Conservation (phyloP, 2,888 invertebrate species). For the Dolichopus griseipennis region DNA sequence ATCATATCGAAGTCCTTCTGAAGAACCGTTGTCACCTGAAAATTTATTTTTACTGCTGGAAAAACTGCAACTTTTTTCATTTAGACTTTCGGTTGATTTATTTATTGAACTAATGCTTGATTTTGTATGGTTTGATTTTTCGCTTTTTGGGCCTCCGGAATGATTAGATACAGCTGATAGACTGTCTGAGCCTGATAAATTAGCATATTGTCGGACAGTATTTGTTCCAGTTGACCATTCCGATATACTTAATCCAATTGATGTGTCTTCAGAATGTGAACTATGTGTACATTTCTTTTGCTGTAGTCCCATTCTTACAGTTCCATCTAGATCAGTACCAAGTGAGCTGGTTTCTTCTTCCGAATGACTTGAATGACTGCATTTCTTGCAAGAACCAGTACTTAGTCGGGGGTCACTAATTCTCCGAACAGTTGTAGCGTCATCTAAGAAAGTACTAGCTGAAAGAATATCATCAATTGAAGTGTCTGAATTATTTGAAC, state of each 20-base stretch:
- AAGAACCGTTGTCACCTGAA: conserved; percentile 41
- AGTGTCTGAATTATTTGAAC: conserved; percentile 57
- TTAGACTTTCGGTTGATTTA: conserved; percentile 48
- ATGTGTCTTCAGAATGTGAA: conserved; percentile 79
- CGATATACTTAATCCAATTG: conserved; percentile 73
- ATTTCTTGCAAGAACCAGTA: conserved; percentile 51
- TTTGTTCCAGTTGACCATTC: conserved; percentile 85
- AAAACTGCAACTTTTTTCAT: conserved; percentile 40
- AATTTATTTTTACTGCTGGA: conserved; percentile 36
- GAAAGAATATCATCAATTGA: conserved; percentile 55
- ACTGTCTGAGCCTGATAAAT: conserved; percentile 61
- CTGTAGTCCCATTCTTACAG: conserved; percentile 68
- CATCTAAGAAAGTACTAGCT: conserved; percentile 49
- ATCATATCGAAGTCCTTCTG: conserved; percentile 48
- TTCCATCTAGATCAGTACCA: conserved; percentile 72
- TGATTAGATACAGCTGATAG: conserved; percentile 49
- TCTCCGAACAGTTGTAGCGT: conserved; percentile 47
- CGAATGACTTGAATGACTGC: conserved; percentile 63
- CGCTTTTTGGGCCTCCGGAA: conserved; percentile 51
- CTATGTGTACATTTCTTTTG: conserved; percentile 75
- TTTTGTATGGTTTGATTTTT: conserved; percentile 52
- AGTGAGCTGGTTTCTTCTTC: conserved; percentile 67
- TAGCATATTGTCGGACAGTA: conserved; percentile 71
- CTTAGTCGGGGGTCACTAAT: conserved; percentile 45
- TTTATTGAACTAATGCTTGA: conserved; percentile 51